These are phyloP conservation scores for Carassius gibelio DNA, from an alignment of 2,113 vertebrate species.

Conservation along the genomic window DNA sequence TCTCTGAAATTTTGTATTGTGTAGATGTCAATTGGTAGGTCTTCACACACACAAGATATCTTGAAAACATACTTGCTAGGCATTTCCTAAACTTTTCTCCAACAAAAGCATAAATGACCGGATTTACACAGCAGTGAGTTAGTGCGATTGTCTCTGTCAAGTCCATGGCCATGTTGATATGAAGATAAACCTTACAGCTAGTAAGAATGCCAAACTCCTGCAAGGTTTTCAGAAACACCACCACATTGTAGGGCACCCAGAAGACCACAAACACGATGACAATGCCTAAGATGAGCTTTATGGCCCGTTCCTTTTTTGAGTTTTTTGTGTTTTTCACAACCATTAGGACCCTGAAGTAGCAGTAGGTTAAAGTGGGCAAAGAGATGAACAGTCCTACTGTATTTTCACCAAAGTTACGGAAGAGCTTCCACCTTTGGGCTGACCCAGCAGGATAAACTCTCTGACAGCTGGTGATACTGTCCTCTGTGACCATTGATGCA, in stretches of 20 bases:
- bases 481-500: conserved; percentile 60
- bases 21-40: conserved; percentile 30
- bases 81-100: conserved; percentile 88
- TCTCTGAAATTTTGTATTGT: conserved; percentile 64
- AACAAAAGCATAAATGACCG: conserved; percentile 85
- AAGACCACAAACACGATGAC: conserved; percentile 83
- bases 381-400: conserved; percentile 80
- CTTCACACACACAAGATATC: conserved; percentile 43
- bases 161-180: conserved; percentile 60
- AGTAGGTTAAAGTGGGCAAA: conserved; percentile 80
- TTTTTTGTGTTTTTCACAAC: conserved; percentile 81
- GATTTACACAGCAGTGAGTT: conserved; percentile 86
- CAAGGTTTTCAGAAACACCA: conserved; percentile 80
- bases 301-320: conserved; percentile 81
- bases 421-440: conserved; percentile 74
- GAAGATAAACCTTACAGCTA: conserved; percentile 49
- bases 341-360: conserved; percentile 84
- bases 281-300: conserved; percentile 86
- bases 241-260: conserved; percentile 88
- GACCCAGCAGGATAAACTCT: conserved; percentile 58
- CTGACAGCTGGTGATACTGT: conserved; percentile 49
- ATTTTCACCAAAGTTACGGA: conserved; percentile 77
- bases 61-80: conserved; percentile 60
- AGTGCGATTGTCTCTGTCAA: conserved; percentile 79
- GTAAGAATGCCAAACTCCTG: conserved; percentile 61